Evolutionary conservation across 1,140 invertebrate species (phyloP).

Genomic region (Trichomalopsis sarcophagae): DNA sequence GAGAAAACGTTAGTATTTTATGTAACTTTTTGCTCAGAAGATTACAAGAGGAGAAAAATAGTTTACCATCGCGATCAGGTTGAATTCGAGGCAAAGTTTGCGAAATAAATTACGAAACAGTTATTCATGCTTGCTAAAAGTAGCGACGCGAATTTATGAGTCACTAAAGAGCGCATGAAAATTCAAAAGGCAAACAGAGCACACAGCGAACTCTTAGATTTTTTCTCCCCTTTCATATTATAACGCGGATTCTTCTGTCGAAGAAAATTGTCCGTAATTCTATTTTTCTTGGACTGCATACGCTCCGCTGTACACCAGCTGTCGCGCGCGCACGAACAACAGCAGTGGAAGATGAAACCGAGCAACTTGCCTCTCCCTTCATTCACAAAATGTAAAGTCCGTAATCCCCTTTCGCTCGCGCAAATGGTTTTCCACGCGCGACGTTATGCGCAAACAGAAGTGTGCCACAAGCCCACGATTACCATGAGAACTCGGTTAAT

Average conservation of each 20-base stretch:
- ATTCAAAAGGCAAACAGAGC: not conserved
- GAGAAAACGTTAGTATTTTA: not conserved
- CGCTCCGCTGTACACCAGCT: not conserved
- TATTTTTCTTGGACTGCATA: not conserved
- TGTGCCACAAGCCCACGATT: not conserved
- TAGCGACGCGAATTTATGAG: not conserved
- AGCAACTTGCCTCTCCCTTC: not conserved
- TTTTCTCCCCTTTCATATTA: not conserved
- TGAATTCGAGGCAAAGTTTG: not conserved
- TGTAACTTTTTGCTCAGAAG: not conserved
- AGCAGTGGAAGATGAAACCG: not conserved
- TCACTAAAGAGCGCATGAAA: not conserved
- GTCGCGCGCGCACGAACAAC: not conserved
- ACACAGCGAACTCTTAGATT: not conserved
- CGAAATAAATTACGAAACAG: not conserved
- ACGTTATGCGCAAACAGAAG: not conserved
- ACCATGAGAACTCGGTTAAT: conserved; percentile 32
- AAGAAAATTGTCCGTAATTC: conserved; percentile 22
- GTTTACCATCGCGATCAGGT: not conserved
- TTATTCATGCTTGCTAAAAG: not conserved
- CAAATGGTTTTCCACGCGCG: not conserved
- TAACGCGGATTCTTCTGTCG: not conserved
- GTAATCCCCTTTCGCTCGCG: conserved; percentile 10
- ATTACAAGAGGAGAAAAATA: not conserved
- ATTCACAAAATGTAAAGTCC: conserved; percentile 30